Base-by-base conservation (phyloP, 2,888 invertebrate genomes). In the Pterobdella sp. region DNA sequence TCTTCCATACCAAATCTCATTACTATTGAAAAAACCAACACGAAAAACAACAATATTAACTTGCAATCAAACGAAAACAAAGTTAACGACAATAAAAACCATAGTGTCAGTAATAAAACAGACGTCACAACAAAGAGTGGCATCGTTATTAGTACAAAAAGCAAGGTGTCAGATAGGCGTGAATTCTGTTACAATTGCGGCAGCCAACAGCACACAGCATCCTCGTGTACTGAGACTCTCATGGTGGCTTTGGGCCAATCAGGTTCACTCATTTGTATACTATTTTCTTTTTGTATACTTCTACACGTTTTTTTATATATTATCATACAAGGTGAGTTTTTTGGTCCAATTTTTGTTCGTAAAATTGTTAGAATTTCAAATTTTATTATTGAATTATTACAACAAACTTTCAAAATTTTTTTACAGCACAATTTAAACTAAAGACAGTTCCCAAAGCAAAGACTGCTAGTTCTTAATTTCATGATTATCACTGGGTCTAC, bases 401-500 rank as follows among this genome's bases (percentile, higher is more conserved):
- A 34, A 34, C 10, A 66, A 34, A 31, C 35, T 66, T 66, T 3
- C n/a, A 10, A 22, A 4, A 31, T 60, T 31, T 60, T 36, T 34
- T 36, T 22, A 67, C 67, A 69, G 69, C 69, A 29, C 69, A 69
- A 34, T 69, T 69, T 52, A 69, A 69, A 32, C 31, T 69, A 32
- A 69, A 69, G 31, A 52, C 69, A 29, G 69, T 69, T 69, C 69
- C 69, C 26, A 69, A 69, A 26, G 1, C 49, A 4, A 49, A 69
- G 29, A 31, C 69, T 10, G 2, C 52, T 10, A 49, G 52, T n/a
- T 65, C 31, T 22, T 65, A 29, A 35, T 29, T 14, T 3, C 10
- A 14, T 7, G 42, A 42, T 7, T 18, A 18, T 42, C 42, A 18
- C 42, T 42, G 18, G 42, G 7, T 42, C 10, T 42, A 42, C 42